These are phyloP conservation scores for Epinephelus cyanopodus DNA, from an alignment of 2,113 vertebrate species.

Conservation along the genomic window DNA sequence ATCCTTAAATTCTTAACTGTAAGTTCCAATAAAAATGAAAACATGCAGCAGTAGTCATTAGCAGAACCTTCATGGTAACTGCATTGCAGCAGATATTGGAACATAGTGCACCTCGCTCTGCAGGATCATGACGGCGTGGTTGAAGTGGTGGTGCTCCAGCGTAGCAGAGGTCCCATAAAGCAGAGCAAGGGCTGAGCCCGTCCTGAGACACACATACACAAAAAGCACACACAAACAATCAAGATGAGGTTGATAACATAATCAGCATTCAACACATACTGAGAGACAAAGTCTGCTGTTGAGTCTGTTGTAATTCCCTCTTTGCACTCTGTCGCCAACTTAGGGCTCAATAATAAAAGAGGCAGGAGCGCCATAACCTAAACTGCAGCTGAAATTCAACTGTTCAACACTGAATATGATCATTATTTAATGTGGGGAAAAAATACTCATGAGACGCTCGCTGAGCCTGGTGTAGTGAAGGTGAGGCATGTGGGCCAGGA, in stretches of 20 bases:
- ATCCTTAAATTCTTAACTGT: no score
- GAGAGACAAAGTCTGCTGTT: slow-evolving; percentile 39
- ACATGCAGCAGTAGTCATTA: slow-evolving; percentile 2
- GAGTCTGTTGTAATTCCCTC: slow-evolving; percentile 42
- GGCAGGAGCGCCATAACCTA: slow-evolving; percentile 40
- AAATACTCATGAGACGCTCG: background rate
- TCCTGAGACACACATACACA: slow-evolving; percentile 83
- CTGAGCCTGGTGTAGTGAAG: background rate
- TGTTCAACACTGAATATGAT: slow-evolving; percentile 26
- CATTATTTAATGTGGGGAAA: slow-evolving; percentile 6
- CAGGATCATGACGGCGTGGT: slow-evolving; percentile 99
- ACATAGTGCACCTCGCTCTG: slow-evolving; percentile 93
- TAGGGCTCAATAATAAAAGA: slow-evolving; percentile 46
- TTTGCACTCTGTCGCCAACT: slow-evolving; percentile 33
- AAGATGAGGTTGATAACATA: slow-evolving; percentile 30
- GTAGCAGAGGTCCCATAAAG: slow-evolving; percentile 99
- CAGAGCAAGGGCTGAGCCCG: slow-evolving; percentile 95
- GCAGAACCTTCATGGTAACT: slow-evolving; percentile 45
- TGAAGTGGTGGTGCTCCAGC: slow-evolving; percentile 98
- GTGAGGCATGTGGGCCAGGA: background rate
- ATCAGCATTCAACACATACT: slow-evolving; percentile 47
- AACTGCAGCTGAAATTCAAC: slow-evolving; percentile 30
- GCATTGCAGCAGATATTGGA: slow-evolving; percentile 65
- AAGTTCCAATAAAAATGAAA: no score
- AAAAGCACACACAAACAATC: slow-evolving; percentile 13